phyloP scores from a whole-genome alignment of 2,113 vertebrate genomes.

The Rhinolophus ferrumequinum region DNA sequence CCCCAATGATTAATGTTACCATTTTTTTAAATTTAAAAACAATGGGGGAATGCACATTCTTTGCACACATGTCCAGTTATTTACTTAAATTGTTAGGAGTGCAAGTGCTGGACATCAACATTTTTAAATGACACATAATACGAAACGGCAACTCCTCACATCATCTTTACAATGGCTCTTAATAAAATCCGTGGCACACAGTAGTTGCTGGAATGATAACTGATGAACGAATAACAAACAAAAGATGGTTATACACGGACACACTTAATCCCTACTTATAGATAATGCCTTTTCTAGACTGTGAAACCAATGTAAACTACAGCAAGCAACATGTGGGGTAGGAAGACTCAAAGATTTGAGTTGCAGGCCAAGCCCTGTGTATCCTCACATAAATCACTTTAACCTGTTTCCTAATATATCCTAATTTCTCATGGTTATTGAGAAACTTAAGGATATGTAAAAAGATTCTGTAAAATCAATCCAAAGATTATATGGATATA shows the following conservation, averaged over 20 bases:
- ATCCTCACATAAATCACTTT: conserved; percentile 1
- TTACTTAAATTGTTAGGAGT: neutral
- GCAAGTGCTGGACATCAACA: neutral
- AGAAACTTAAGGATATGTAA: neutral
- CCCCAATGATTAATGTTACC: neutral
- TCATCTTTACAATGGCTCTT: neutral
- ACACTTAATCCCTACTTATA: neutral
- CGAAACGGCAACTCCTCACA: neutral
- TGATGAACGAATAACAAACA: neutral
- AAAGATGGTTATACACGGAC: neutral
- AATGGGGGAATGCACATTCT: neutral
- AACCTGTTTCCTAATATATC: neutral
- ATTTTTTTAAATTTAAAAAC: conserved; percentile 9
- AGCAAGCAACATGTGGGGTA: neutral
- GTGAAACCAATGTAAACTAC: neutral
- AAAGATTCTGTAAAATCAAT: neutral
- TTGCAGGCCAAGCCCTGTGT: neutral
- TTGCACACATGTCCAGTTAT: neutral
- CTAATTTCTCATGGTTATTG: neutral
- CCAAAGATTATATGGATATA: neutral
- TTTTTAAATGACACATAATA: neutral
- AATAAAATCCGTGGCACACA: neutral
- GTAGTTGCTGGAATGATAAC: neutral
- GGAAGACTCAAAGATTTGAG: conserved; percentile 24
- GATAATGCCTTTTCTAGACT: neutral